Conservation (phyloP, 2,888 invertebrate genomes). For the Ernsta delagoae region DNA sequence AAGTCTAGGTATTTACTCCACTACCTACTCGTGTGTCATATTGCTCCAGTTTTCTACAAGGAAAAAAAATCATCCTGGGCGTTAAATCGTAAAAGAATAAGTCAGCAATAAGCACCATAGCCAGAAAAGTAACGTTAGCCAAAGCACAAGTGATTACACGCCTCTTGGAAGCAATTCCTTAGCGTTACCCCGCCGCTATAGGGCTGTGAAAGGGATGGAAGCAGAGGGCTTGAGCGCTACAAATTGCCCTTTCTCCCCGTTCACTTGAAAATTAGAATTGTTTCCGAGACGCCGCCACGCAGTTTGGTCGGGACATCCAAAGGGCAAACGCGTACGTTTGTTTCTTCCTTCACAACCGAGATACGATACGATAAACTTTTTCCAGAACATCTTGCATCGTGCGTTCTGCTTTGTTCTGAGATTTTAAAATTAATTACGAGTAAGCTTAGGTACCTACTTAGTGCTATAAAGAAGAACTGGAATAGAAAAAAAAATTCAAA, state of each 20-base stretch:
- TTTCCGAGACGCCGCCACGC: slow-evolving; percentile 32
- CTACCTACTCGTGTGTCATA: too few relatives aligned
- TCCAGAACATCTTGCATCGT: too few relatives aligned
- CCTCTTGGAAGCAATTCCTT: slow-evolving; percentile 43
- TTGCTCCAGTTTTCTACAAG: neutral
- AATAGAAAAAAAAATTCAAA: neutral
- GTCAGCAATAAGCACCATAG: slow-evolving; percentile 24
- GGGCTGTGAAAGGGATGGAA: slow-evolving; percentile 39
- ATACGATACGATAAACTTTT: slow-evolving; percentile 30
- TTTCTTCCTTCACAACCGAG: slow-evolving; percentile 13
- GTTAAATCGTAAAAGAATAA: slow-evolving; percentile 32
- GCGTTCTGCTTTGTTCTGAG: neutral
- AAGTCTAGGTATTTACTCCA: too few relatives aligned
- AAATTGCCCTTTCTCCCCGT: slow-evolving; percentile 37
- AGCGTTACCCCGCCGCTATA: slow-evolving; percentile 38
- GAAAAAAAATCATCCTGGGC: neutral
- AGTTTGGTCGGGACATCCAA: slow-evolving; percentile 36
- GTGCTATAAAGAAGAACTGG: neutral
- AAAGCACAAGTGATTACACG: slow-evolving; percentile 42
- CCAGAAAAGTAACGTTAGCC: slow-evolving; percentile 32
- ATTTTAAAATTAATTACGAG: neutral
- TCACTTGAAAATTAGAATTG: slow-evolving; percentile 38
- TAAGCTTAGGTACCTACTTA: neutral
- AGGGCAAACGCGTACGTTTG: slow-evolving; percentile 37
- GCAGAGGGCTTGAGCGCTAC: slow-evolving; percentile 35